Evolutionary conservation across 2,797 vertebrate genomes (phyloP).

Genomic region (Parambassis ranga): DNA sequence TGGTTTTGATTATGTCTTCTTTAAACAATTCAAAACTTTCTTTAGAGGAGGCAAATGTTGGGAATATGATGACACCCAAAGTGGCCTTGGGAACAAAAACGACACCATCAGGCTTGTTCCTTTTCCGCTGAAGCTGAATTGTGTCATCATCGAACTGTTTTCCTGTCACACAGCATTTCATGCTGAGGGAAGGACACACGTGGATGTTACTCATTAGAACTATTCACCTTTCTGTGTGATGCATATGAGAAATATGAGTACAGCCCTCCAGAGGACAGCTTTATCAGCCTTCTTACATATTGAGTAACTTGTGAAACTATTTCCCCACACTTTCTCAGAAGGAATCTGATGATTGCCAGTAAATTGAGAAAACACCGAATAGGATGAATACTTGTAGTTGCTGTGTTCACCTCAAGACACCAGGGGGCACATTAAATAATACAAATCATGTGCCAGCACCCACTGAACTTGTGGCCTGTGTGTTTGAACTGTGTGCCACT

Average conservation of each 20-base stretch:
- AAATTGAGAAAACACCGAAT: not conserved
- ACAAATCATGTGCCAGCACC: not conserved
- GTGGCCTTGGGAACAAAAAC: not conserved
- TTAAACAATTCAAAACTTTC: no score
- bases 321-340: not conserved
- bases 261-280: not conserved
- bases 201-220: conserved; percentile 34
- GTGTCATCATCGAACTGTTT: conserved; percentile 27
- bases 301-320: not conserved
- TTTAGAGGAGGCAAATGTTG: not conserved
- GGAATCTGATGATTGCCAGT: not conserved
- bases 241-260: not conserved
- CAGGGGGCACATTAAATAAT: conserved; percentile 35
- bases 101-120: conserved; percentile 6
- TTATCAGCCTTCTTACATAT: not conserved
- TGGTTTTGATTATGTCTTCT: no score
- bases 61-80: not conserved
- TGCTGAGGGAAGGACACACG: conserved; percentile 21
- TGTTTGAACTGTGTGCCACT: not conserved
- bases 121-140: conserved; percentile 27
- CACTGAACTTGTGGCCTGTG: not conserved
- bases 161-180: conserved; percentile 39
- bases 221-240: not conserved
- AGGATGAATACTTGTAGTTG: not conserved
- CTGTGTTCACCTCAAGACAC: conserved; percentile 22